phyloP scores from a whole-genome alignment of 2,797 vertebrate species.

The Tadarida brasiliensis region DNA sequence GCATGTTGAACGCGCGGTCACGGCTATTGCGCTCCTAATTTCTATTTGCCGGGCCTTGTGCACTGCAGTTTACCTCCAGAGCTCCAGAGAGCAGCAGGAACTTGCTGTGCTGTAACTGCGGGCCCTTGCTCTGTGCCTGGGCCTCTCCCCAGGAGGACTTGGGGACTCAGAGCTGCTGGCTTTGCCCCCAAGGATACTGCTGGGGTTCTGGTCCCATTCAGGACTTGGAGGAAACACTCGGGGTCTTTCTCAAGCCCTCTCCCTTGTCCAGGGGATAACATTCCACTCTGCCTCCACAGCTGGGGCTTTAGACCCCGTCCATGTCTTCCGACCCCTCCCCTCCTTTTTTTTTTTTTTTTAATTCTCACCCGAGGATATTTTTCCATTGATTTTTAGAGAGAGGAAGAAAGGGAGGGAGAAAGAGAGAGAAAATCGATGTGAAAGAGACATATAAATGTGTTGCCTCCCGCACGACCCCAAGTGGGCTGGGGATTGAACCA shows the following conservation, averaged over 20 bases:
- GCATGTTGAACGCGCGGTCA: not conserved
- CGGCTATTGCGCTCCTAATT: not conserved
- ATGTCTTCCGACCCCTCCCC: accelerated
- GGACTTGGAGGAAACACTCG: not conserved
- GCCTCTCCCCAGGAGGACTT: not conserved
- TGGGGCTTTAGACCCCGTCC: accelerated
- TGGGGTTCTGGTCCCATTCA: not conserved
- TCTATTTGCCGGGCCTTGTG: not conserved
- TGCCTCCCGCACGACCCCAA: no score
- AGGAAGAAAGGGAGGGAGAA: no score
- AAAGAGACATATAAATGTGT: no score
- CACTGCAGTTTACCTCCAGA: not conserved
- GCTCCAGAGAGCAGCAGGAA: not conserved
- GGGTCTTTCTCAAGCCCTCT: not conserved
- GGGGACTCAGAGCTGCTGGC: not conserved
- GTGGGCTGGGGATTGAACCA: no score
- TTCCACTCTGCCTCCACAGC: no score
- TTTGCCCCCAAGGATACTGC: not conserved
- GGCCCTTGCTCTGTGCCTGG: not conserved
- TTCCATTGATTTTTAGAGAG: no score
- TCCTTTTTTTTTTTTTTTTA: no score
- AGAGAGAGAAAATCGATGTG: no score
- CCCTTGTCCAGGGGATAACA: not conserved
- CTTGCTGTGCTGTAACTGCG: not conserved
- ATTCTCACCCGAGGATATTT: no score